These are phyloP conservation scores for rat (Rattus norvegicus) DNA, from an alignment of 2,113 vertebrate species.

Conservation along the genomic window DNA sequence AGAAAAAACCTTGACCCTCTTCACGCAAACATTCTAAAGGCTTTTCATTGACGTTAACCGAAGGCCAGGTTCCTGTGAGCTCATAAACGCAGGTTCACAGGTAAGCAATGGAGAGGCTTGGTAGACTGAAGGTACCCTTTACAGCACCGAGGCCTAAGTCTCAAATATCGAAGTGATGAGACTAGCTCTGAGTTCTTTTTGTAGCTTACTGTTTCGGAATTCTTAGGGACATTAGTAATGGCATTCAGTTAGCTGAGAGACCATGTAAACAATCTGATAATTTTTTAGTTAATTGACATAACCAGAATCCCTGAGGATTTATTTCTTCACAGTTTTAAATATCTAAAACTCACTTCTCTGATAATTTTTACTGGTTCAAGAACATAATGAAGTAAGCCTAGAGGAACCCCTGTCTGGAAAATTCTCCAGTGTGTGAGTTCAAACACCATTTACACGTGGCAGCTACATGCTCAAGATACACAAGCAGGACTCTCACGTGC, in stretches of 20 bases:
- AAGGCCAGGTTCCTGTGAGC: conserved; percentile 17
- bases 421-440: not conserved
- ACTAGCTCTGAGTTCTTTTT: not conserved
- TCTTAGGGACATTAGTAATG: rapidly evolving
- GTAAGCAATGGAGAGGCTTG: conserved; percentile 4
- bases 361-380: conserved; percentile 44
- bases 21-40: not conserved
- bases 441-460: not conserved
- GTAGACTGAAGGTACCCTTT: not conserved
- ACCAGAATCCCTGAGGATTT: not conserved
- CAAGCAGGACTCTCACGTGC: not conserved
- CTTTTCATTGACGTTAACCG: not conserved
- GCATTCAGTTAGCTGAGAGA: not conserved
- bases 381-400: not conserved
- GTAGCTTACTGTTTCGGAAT: conserved; percentile 33
- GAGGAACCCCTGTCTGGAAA: not conserved
- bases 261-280: not conserved
- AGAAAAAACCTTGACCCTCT: no score
- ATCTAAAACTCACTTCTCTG: conserved; percentile 26
- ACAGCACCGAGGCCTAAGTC: not conserved
- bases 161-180: not conserved
- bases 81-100: not conserved
- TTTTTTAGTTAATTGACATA: conserved; percentile 11
- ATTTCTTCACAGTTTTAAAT: not conserved
- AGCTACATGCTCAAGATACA: not conserved